phyloP scores from a whole-genome alignment of 2,888 invertebrate species.

The Petrophora chlorosata region DNA sequence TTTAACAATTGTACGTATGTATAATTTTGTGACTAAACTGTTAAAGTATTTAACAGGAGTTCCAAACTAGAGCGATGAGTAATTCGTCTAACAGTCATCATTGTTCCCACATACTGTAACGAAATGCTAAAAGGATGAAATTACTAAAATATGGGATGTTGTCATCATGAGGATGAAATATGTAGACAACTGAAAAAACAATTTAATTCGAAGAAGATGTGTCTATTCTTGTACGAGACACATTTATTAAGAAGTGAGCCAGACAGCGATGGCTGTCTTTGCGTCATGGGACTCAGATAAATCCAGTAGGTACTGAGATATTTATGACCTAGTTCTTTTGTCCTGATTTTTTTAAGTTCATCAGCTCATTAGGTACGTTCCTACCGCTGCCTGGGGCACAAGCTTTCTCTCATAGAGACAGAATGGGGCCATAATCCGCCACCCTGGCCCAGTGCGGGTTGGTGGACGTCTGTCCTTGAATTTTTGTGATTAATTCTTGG shows the following conservation, averaged over 20 bases:
- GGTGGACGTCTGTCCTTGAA: too few species aligned
- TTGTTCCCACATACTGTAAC: constrained; percentile 25
- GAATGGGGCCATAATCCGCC: too few species aligned
- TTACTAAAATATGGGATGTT: constrained; percentile 34
- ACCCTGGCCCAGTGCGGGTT: too few species aligned
- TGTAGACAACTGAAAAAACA: constrained; percentile 28
- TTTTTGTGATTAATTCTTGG: too few species aligned
- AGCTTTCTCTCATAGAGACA: too few species aligned
- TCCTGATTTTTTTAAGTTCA: too few species aligned
- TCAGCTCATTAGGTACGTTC: too few species aligned
- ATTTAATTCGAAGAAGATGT: constrained; percentile 15
- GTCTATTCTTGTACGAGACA: constrained; percentile 8
- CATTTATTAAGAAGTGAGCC: not conserved
- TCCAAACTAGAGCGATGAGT: constrained; percentile 32
- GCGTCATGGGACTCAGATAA: too few species aligned
- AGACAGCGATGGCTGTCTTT: too few species aligned
- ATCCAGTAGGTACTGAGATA: too few species aligned
- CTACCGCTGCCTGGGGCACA: too few species aligned
- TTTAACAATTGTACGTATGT: not conserved
- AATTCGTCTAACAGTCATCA: constrained; percentile 24
- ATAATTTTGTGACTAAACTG: not conserved
- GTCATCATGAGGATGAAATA: constrained; percentile 28
- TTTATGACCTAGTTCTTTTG: too few species aligned
- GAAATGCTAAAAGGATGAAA: constrained; percentile 31
- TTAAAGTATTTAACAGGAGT: constrained; percentile 6